A percentile compares a stretch with the other conserved stretches of the same genome.
Evolutionary conservation across 2,888 invertebrate species (phyloP).

Genomic region (Ochropleura plecta): DNA sequence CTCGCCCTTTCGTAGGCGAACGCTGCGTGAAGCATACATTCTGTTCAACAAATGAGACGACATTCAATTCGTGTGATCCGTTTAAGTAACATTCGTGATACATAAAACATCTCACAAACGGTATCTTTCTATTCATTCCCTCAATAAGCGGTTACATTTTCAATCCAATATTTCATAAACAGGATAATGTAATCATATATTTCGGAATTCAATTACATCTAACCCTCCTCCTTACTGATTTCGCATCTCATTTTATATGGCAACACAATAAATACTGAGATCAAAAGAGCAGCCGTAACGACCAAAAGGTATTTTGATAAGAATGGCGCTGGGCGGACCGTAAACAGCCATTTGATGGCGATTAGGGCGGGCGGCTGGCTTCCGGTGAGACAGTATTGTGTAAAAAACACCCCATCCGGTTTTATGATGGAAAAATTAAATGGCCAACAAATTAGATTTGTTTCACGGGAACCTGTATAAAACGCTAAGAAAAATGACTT

Average conservation of each 20-base stretch:
- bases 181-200: constrained; percentile 34
- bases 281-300: constrained; percentile 53
- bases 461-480: constrained; percentile 62
- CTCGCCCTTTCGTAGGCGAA: background rate
- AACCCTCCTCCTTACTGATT: constrained; percentile 25
- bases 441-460: constrained; percentile 72
- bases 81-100: constrained; percentile 31
- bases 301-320: constrained; percentile 60
- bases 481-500: constrained; percentile 33
- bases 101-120: constrained; percentile 36
- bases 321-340: constrained; percentile 43
- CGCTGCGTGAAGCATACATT: constrained; percentile 18
- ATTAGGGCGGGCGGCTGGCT: constrained; percentile 56
- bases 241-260: constrained; percentile 49
- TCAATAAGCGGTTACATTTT: constrained; percentile 19
- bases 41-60: constrained; percentile 41
- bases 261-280: constrained; percentile 58
- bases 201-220: constrained; percentile 11
- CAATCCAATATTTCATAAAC: constrained; percentile 21
- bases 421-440: constrained; percentile 68
- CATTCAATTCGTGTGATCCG: constrained; percentile 47
- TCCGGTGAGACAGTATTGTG: constrained; percentile 67
- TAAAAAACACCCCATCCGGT: constrained; percentile 67
- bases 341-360: constrained; percentile 54
- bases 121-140: constrained; percentile 16